A percentile compares a stretch with the other conserved stretches of the same genome.
These are phyloP conservation scores for Lochmaea crataegi DNA, from an alignment of 2,888 invertebrate species.

Conservation along the genomic window DNA sequence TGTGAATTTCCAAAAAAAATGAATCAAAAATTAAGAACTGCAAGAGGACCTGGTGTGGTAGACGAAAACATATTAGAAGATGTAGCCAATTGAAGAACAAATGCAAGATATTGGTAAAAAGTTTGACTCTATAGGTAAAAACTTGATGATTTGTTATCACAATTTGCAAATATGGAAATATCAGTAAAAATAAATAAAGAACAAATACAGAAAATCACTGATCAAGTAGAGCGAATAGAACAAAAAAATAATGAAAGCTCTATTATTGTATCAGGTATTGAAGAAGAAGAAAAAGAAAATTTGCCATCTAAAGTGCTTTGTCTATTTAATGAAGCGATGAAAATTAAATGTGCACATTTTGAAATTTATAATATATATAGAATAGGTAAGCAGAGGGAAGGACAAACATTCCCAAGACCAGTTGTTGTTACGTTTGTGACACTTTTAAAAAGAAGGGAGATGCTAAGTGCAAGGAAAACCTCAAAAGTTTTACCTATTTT, in stretches of 20 bases:
- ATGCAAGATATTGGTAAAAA: background rate
- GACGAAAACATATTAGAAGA: too few species aligned
- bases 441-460: too few species aligned
- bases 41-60: too few species aligned
- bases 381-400: too few species aligned
- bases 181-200: background rate
- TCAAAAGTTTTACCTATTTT: too few species aligned
- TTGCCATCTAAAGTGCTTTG: constrained; percentile 15
- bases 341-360: constrained; percentile 6
- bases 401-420: too few species aligned
- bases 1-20: too few species aligned
- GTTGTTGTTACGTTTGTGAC: too few species aligned
- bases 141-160: too few species aligned
- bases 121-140: background rate
- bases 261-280: constrained; percentile 12
- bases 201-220: background rate
- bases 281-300: constrained; percentile 18
- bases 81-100: too few species aligned
- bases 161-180: background rate
- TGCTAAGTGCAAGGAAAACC: too few species aligned
- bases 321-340: constrained; percentile 19
- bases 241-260: background rate
- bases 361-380: constrained; percentile 17
- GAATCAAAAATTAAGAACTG: too few species aligned
- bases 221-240: background rate